Percentiles rank a stretch among this genome's conserved stretches.
Conservation (phyloP, 2,888 invertebrate genomes). For the Tenthredo distinguenda region DNA sequence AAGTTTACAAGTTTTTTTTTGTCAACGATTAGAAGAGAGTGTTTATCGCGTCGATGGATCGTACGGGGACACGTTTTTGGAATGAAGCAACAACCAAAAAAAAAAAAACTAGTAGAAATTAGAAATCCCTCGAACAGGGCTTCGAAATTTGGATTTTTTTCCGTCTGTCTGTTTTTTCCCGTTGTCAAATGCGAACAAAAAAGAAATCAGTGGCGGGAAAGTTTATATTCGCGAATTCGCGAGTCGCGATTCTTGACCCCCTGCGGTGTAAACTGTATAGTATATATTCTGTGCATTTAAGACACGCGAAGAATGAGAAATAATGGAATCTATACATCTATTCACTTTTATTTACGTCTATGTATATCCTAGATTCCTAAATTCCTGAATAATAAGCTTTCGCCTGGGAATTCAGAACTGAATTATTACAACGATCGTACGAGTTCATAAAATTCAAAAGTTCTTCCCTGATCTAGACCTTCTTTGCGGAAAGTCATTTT, state of each 20-base stretch:
- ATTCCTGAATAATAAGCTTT: background rate
- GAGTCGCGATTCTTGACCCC: too few species aligned
- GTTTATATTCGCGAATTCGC: too few species aligned
- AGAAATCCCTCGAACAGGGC: background rate
- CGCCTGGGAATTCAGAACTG: background rate
- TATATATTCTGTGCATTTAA: background rate
- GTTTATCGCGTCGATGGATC: too few species aligned
- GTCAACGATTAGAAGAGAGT: too few species aligned
- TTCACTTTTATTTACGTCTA: too few species aligned
- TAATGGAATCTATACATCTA: background rate
- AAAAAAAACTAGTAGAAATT: background rate
- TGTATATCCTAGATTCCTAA: background rate
- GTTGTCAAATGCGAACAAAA: background rate
- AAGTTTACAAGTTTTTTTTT: too few species aligned
- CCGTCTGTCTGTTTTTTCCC: background rate
- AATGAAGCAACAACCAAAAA: background rate
- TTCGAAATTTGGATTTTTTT: background rate
- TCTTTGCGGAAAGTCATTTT: too few species aligned
- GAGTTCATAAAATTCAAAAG: too few species aligned
- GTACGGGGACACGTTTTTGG: too few species aligned
- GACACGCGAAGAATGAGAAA: background rate
- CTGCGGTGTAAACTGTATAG: too few species aligned
- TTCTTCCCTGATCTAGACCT: too few species aligned
- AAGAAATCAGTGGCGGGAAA: too few species aligned
- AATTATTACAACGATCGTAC: background rate